Conservation (phyloP, 2,888 invertebrate genomes). For the Apeira syringaria region DNA sequence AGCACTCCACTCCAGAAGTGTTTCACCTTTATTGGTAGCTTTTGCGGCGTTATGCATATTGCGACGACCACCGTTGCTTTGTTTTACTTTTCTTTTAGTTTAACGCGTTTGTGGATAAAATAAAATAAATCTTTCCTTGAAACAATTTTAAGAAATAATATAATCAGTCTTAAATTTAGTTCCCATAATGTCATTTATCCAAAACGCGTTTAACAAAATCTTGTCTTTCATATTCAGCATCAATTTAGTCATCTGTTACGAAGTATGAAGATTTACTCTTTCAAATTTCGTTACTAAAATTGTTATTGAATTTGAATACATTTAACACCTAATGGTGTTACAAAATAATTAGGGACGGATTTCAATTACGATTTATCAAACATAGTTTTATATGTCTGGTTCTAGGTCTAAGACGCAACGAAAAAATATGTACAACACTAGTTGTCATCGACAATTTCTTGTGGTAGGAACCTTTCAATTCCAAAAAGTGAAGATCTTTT, state of each 20-base stretch:
- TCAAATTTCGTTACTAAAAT: constrained; percentile 3
- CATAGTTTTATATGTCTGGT: too few relatives aligned
- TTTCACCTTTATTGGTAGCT: constrained; percentile 66
- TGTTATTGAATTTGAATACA: constrained; percentile 26
- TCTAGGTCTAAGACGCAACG: too few relatives aligned
- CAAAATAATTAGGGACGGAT: constrained; percentile 6
- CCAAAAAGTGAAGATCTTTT: too few relatives aligned
- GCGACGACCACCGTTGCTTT: constrained; percentile 4
- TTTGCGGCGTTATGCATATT: constrained; percentile 34
- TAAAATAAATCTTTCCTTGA: too few relatives aligned
- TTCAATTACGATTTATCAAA: background rate
- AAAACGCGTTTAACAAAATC: constrained; percentile 3
- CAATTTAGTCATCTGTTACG: background rate
- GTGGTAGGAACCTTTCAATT: too few relatives aligned
- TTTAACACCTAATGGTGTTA: constrained; percentile 14
- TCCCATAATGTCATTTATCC: too few relatives aligned
- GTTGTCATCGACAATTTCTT: too few relatives aligned
- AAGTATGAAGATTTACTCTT: too few relatives aligned
- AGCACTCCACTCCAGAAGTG: constrained; percentile 41
- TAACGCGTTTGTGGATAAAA: background rate
- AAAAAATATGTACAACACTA: too few relatives aligned
- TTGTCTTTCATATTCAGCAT: constrained; percentile 4
- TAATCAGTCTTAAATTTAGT: too few relatives aligned
- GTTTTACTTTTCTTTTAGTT: constrained; percentile 4
- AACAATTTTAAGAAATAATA: too few relatives aligned